phyloP scores from a whole-genome alignment of 2,888 invertebrate species.

The Caenorhabditis sinica region DNA sequence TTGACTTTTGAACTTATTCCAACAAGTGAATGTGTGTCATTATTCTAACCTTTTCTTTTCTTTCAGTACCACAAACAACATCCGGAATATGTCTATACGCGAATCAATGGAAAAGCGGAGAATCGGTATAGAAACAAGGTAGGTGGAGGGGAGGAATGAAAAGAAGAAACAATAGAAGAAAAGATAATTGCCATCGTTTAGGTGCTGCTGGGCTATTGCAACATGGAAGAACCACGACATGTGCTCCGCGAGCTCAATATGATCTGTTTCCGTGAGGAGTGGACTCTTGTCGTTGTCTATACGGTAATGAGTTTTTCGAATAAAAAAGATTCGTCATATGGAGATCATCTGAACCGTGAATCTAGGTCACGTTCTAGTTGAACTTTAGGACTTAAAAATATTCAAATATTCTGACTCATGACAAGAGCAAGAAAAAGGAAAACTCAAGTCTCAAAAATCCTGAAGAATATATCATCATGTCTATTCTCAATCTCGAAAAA shows the following conservation, averaged over 20 bases:
- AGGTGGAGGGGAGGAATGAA: slow-evolving; percentile 6
- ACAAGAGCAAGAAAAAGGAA: background rate
- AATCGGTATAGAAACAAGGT: slow-evolving; percentile 73
- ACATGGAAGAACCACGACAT: slow-evolving; percentile 80
- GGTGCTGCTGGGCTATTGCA: slow-evolving; percentile 78
- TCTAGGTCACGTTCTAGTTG: background rate
- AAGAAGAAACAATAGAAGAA: slow-evolving; percentile 24
- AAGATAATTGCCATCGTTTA: slow-evolving; percentile 58
- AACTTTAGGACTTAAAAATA: slow-evolving; percentile 9
- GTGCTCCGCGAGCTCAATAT: slow-evolving; percentile 82
- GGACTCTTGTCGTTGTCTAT: slow-evolving; percentile 81
- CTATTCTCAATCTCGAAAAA: slow-evolving; percentile 36
- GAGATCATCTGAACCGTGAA: background rate
- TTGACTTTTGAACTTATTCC: slow-evolving; percentile 32
- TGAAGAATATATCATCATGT: slow-evolving; percentile 2
- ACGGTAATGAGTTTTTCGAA: slow-evolving; percentile 64
- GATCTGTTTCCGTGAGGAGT: slow-evolving; percentile 78
- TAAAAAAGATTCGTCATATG: background rate
- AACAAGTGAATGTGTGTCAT: background rate
- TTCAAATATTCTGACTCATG: background rate
- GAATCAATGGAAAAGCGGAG: slow-evolving; percentile 75
- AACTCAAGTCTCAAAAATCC: slow-evolving; percentile 27
- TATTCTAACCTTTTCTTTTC: background rate
- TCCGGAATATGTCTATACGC: slow-evolving; percentile 81
- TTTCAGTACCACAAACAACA: slow-evolving; percentile 81